Evolutionary conservation across 2,888 invertebrate genomes (phyloP), one percentile per base, ranked within the genome.

Genomic region (Amiota mariae): DNA sequence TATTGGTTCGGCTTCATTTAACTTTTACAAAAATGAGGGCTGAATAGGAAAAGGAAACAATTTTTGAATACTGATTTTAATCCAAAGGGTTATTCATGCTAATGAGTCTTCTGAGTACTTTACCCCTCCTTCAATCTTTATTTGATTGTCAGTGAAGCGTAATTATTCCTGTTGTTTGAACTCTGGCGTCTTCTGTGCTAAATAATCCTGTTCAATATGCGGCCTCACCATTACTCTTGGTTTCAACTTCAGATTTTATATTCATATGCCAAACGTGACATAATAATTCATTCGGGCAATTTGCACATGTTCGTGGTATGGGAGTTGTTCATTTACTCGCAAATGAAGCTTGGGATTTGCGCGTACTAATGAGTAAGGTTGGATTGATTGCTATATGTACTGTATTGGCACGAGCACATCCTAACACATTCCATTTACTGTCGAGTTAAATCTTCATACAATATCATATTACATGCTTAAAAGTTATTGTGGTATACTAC

Each of bases 121-220:
- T n/a, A n/a, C 54, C 12, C 54, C n/a, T 51, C 8, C 13, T n/a
- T 51, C n/a, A 6, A n/a, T n/a, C 54, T 51, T n/a, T 51, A n/a
- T n/a, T n/a, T n/a, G 54, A 12, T 59, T 59, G 18, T 20, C 72
- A 54, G 73, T 85, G 86, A 85, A 80, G 78, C 78, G 78, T 78
- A 86, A 86, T 86, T 85, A 82, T 80, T 84, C 71, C 74, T 78
- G 75, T 73, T 82, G 79, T 78, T 84, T 86, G 83, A 85, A 86
- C 82, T 85, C 76, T 79, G 73, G 71, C 73, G 73, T 15, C 13
- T 67, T 67, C 64, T n/a, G 3, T 36, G 13, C 64, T 36, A 36
- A 36, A 36, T 36, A 36, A 36, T 36, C 36, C 36, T 36, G 36
- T 36, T 36, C 6, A 6, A 36, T 36, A 36, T 36, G 36, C 36